Evolutionary conservation across 1,140 invertebrate species (phyloP).

Genomic region (Drosophila melanica): DNA sequence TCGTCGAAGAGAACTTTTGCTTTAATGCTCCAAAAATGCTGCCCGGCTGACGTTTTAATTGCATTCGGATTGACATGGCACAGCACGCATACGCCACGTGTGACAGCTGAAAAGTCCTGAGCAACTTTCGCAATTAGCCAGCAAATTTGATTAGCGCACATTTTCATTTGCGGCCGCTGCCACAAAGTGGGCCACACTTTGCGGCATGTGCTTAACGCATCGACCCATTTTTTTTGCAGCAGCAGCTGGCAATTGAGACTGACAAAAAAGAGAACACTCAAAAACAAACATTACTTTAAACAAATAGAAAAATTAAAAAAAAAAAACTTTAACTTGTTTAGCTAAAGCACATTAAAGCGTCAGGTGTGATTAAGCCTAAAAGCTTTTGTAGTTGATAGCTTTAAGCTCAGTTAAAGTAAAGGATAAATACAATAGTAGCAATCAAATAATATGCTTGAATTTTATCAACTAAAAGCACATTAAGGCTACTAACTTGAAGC

Average conservation of each 20-base stretch:
- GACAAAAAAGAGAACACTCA: neutral
- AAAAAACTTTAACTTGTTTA: neutral
- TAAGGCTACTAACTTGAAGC: too few species aligned
- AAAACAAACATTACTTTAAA: neutral
- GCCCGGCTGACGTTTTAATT: constrained; percentile 62
- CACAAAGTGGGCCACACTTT: constrained; percentile 59
- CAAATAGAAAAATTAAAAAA: neutral
- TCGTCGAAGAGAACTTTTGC: constrained; percentile 52
- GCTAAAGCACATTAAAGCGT: too few species aligned
- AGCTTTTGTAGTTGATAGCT: too few species aligned
- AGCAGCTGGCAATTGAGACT: constrained; percentile 14
- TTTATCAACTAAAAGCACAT: too few species aligned
- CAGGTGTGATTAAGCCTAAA: too few species aligned
- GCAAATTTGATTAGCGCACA: constrained; percentile 31
- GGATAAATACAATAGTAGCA: too few species aligned
- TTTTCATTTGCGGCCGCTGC: constrained; percentile 36
- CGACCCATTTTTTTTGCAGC: constrained; percentile 68
- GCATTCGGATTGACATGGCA: constrained; percentile 59
- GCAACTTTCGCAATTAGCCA: constrained; percentile 36
- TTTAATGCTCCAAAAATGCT: constrained; percentile 53
- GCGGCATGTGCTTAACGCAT: constrained; percentile 46
- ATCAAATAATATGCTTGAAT: too few species aligned
- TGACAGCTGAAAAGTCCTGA: neutral
- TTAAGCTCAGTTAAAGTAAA: too few species aligned
- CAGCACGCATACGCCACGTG: constrained; percentile 31